Evolutionary conservation across 2,113 vertebrate species (phyloP).

Genomic region (Pelecanoides urinatrix): DNA sequence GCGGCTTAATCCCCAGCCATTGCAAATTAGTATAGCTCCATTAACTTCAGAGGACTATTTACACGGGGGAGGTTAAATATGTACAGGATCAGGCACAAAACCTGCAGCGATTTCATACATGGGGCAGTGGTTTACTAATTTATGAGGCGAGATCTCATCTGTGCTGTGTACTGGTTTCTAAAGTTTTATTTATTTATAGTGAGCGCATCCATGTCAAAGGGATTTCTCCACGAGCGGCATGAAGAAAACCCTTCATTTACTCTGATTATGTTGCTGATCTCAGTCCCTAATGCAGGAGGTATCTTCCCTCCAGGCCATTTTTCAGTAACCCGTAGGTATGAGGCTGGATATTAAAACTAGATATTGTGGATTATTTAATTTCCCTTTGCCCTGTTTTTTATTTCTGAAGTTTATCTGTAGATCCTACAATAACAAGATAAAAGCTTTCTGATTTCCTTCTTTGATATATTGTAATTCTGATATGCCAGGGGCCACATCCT

Average conservation of each 20-base stretch:
- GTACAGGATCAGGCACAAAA: not conserved
- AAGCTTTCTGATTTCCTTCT: not conserved
- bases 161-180: not conserved
- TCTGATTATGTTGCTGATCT: not conserved
- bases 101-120: not conserved
- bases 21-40: slow-evolving; percentile 42
- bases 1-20: not conserved
- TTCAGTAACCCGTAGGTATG: not conserved
- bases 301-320: not conserved
- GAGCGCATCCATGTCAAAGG: not conserved
- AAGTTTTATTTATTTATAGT: not conserved
- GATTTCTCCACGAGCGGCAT: not conserved
- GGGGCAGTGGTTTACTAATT: not conserved
- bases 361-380: not conserved
- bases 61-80: not conserved
- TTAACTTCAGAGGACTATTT: not conserved
- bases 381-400: not conserved
- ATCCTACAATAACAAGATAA: not conserved
- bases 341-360: not conserved
- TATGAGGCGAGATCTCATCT: not conserved
- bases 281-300: not conserved
- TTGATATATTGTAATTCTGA: not conserved
- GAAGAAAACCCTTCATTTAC: not conserved
- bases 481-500: fast-evolving
- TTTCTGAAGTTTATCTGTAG: not conserved